These are phyloP conservation scores for Herpetotheres cachinnans DNA, from an alignment of 2,113 vertebrate species.

Conservation along the genomic window DNA sequence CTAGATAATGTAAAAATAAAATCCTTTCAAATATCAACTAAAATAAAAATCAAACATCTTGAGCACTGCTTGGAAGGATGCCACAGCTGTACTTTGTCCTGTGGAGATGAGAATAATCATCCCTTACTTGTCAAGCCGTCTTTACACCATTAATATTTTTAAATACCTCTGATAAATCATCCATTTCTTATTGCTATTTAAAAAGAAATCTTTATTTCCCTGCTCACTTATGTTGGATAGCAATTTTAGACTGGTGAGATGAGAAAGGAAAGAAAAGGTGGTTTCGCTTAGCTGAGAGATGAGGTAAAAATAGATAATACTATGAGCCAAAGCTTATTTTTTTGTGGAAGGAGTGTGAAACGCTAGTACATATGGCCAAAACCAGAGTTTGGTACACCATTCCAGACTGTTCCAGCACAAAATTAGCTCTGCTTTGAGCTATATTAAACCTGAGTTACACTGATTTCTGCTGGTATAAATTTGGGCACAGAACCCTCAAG, in stretches of 20 bases:
- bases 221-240: background rate
- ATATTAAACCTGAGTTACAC: constrained; percentile 26
- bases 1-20: constrained; percentile 23
- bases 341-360: background rate
- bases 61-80: constrained; percentile 7
- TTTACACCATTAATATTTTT: constrained; percentile 41
- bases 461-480: constrained; percentile 29
- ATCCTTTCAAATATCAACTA: constrained; percentile 13
- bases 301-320: constrained; percentile 16
- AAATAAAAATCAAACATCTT: constrained; percentile 34
- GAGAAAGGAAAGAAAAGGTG: background rate
- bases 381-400: background rate
- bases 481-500: background rate
- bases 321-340: background rate
- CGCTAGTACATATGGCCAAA: background rate
- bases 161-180: constrained; percentile 6
- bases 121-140: constrained; percentile 8
- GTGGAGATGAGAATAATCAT: background rate
- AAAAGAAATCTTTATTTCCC: background rate
- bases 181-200: background rate
- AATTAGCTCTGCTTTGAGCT: constrained; percentile 41
- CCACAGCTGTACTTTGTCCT: constrained; percentile 25
- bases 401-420: constrained; percentile 3
- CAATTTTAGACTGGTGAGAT: background rate
- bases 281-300: background rate